Percentiles rank a stretch among this genome's conserved stretches.
phyloP scores from a whole-genome alignment of 2,888 invertebrate genomes.

The Aphodius granarius region DNA sequence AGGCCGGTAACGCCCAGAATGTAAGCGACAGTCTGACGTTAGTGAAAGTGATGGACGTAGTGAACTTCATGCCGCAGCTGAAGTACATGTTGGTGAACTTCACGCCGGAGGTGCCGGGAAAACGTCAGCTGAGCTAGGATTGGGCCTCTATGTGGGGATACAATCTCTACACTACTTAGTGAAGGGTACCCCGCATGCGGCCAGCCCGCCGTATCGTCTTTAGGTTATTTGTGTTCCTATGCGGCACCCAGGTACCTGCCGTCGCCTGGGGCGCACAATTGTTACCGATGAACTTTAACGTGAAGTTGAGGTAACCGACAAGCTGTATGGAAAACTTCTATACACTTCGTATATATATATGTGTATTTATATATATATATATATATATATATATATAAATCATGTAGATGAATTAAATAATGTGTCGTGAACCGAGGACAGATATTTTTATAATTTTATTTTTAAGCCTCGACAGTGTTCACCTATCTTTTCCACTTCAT shows the following conservation, averaged over 20 bases:
- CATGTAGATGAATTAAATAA: neutral
- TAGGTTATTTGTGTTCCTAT: constrained; percentile 13
- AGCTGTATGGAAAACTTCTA: neutral
- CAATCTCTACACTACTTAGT: constrained; percentile 28
- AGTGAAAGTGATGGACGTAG: constrained; percentile 80
- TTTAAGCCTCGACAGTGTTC: neutral
- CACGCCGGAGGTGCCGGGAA: constrained; percentile 52
- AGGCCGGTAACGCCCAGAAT: constrained; percentile 73
- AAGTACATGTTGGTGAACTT: constrained; percentile 75
- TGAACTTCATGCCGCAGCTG: constrained; percentile 84
- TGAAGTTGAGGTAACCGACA: neutral
- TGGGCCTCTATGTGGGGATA: constrained; percentile 54
- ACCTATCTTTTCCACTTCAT: neutral
- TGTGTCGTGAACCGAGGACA: neutral
- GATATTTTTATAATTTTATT: constrained; percentile 15
- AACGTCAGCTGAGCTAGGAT: constrained; percentile 63
- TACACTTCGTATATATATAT: neutral
- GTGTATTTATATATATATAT: neutral
- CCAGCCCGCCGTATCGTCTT: neutral
- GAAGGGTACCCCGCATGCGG: constrained; percentile 8
- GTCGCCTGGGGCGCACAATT: neutral
- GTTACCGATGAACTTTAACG: neutral
- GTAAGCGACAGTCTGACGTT: constrained; percentile 73
- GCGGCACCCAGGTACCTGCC: neutral
- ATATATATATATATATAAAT: neutral